A percentile compares a stretch with the other conserved stretches of the same genome.
Evolutionary conservation across 2,797 vertebrate species (phyloP).

Genomic region (Darevskia mixta): DNA sequence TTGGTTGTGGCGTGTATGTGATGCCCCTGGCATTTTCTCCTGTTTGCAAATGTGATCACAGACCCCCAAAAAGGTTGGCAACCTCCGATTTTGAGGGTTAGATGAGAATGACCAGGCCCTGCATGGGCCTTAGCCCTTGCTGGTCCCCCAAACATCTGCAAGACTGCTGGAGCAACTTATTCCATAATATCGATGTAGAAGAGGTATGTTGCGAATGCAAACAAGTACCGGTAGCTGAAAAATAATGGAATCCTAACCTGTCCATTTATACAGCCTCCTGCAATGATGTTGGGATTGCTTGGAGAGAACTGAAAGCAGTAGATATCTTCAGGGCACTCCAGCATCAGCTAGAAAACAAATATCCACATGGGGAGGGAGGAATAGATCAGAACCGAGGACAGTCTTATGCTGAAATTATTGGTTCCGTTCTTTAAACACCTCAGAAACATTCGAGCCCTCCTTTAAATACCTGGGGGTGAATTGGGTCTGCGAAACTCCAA

Average conservation of each 20-base stretch:
- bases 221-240: not conserved
- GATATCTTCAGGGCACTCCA: slow-evolving; percentile 91
- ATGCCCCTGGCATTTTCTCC: too few relatives aligned
- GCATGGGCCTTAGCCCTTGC: not conserved
- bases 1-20: too few relatives aligned
- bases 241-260: slow-evolving; percentile 82
- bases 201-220: not conserved
- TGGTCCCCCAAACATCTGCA: not conserved
- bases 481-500: slow-evolving; percentile 87
- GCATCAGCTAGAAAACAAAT: slow-evolving; percentile 84
- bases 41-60: too few relatives aligned
- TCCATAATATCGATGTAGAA: not conserved
- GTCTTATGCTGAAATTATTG: not conserved
- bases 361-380: slow-evolving; percentile 22
- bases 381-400: not conserved
- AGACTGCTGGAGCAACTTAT: not conserved
- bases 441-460: not conserved
- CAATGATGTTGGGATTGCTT: slow-evolving; percentile 90
- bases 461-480: slow-evolving; percentile 86
- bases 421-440: slow-evolving; percentile 45
- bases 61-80: too few relatives aligned
- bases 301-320: slow-evolving; percentile 92
- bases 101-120: not conserved
- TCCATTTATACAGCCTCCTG: slow-evolving; percentile 91
- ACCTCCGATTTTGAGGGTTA: not conserved